Conservation (phyloP, 2,888 invertebrate genomes). For the Thymelicus acteon region DNA sequence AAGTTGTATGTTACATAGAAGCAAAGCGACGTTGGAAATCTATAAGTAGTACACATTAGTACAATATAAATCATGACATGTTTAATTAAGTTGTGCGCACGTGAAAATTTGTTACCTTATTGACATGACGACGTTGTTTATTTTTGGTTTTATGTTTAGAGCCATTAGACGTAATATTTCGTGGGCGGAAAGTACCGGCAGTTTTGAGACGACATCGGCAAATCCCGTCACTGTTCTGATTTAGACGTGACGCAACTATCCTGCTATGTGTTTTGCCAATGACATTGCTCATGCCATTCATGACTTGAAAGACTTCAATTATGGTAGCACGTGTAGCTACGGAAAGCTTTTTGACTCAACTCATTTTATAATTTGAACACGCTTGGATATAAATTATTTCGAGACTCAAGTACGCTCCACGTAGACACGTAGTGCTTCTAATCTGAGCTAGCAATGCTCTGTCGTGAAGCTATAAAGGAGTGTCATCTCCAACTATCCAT, state of each 20-base stretch:
- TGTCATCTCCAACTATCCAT: too few species aligned
- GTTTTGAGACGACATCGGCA: conserved; percentile 2
- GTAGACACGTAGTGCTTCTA: too few species aligned
- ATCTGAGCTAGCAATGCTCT: too few species aligned
- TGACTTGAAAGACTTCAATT: neutral
- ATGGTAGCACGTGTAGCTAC: neutral
- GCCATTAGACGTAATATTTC: neutral
- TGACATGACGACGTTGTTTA: conserved; percentile 27
- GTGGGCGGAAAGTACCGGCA: neutral
- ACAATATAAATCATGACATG: neutral
- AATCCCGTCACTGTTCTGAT: conserved; percentile 21
- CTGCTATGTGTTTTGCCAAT: conserved; percentile 22
- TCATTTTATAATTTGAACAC: too few species aligned
- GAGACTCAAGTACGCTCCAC: too few species aligned
- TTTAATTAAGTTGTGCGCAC: neutral
- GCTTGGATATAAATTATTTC: too few species aligned
- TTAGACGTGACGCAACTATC: conserved; percentile 10
- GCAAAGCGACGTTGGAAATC: too few species aligned
- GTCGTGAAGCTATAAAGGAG: too few species aligned
- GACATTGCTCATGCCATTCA: conserved; percentile 8
- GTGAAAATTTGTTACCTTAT: conserved; percentile 8
- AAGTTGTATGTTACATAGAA: neutral
- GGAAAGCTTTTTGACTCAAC: neutral
- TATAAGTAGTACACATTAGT: too few species aligned
- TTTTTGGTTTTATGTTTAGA: conserved; percentile 20